A percentile compares a stretch with the other conserved stretches of the same genome.
Evolutionary conservation across 53 echinoderm and acorn worm species (phyloP).

Genomic region (Apostichopus leukothele): DNA sequence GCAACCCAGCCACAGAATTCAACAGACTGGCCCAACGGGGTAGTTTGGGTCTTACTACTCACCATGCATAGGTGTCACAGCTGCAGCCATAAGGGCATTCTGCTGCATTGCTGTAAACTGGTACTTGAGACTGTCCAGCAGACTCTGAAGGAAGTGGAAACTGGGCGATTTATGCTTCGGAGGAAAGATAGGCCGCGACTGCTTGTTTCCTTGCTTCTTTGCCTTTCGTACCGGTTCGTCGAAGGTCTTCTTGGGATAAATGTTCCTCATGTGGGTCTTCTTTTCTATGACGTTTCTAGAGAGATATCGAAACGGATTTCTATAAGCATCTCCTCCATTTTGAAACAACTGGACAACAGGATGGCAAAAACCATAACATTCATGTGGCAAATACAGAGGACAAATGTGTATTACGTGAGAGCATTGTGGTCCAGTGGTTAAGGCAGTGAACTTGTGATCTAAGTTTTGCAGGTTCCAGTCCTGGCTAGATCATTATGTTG

Average conservation of each 20-base stretch:
- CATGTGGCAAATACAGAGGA: too few relatives aligned
- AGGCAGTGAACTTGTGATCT: too few relatives aligned
- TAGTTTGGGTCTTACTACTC: not conserved
- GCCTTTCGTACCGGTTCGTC: not conserved
- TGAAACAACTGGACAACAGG: too few relatives aligned
- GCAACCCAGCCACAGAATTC: too few relatives aligned
- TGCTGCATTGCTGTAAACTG: constrained; percentile 70
- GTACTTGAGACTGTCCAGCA: constrained; percentile 64
- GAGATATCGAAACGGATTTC: not conserved
- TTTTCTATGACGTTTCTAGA: constrained; percentile 22
- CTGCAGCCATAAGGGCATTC: constrained; percentile 77
- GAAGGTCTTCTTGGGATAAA: constrained; percentile 2
- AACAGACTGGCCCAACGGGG: too few relatives aligned
- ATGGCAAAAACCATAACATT: too few relatives aligned
- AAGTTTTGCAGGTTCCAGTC: too few relatives aligned
- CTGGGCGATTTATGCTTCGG: constrained; percentile 31
- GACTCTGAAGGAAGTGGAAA: constrained; percentile 63
- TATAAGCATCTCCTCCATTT: too few relatives aligned
- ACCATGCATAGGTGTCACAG: constrained; percentile 93
- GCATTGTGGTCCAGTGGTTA: too few relatives aligned
- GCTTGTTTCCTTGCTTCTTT: not conserved
- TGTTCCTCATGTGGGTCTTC: constrained; percentile 22
- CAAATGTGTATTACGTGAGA: too few relatives aligned
- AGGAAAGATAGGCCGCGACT: not conserved
- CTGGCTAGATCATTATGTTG: too few relatives aligned